phyloP scores from a whole-genome alignment of 2,888 invertebrate species.

The Drosophila macrospina region DNA sequence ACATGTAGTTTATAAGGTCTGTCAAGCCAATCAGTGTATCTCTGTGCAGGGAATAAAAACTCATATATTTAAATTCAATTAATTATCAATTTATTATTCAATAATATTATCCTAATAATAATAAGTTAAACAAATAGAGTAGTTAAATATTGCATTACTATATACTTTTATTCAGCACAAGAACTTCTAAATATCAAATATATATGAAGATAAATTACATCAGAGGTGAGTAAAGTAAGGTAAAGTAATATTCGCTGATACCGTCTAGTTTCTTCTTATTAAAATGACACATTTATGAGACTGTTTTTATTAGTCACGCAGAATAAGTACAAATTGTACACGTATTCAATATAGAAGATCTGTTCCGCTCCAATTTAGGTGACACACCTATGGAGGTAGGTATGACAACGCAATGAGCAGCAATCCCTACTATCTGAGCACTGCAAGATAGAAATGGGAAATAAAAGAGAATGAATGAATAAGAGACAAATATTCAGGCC shows the following conservation, averaged over 20 bases:
- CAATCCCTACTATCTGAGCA: constrained; percentile 78
- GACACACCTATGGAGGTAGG: constrained; percentile 83
- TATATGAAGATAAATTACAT: background rate
- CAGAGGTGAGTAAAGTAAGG: background rate
- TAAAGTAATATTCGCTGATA: background rate
- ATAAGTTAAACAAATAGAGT: too few species aligned
- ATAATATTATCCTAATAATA: too few species aligned
- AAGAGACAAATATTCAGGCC: background rate
- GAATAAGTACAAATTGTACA: background rate
- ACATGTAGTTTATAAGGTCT: too few species aligned
- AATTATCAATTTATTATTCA: too few species aligned
- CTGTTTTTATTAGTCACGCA: constrained; percentile 25
- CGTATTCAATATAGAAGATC: background rate
- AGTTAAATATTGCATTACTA: too few species aligned
- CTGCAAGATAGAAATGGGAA: constrained; percentile 57
- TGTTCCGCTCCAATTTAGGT: constrained; percentile 56
- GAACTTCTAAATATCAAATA: too few species aligned
- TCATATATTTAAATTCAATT: too few species aligned
- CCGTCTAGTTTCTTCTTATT: background rate
- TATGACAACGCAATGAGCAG: constrained; percentile 81
- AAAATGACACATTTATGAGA: background rate
- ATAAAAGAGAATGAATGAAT: constrained; percentile 12
- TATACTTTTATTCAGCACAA: too few species aligned
- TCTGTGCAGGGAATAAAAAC: too few species aligned
- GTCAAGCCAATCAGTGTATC: too few species aligned